Evolutionary conservation across 1,140 invertebrate species (phyloP), one percentile per base, ranked within the genome.

Genomic region (Hyphantria cunea): DNA sequence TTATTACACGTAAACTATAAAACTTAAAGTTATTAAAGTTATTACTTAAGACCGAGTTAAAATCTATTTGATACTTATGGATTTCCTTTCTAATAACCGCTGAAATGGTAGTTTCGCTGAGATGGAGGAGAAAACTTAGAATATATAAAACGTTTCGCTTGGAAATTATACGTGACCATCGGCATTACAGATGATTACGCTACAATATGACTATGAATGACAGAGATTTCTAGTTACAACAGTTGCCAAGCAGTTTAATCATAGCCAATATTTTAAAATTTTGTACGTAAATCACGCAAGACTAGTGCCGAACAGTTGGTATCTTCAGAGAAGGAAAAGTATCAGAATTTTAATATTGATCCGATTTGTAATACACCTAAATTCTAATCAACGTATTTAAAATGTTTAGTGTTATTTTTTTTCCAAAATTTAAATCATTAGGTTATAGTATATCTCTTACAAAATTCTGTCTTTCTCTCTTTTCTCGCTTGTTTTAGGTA

Each of bases 91-190:
- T 76, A 76, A 70, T 70, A 51, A 15, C 55, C 37, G 48, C 34
- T 55, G 15, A 65, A 72, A 75, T 66, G 66, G 51, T 58, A 74
- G 72, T 77, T 74, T 77, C 74, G 68, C 72, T 74, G 47, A 56
- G 54, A 52, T 13, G 14, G 9, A 44, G 53, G 71, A 67, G 68
- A 76, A 74, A 76, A 74, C 53, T 41, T 39, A 65, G 67, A 66
- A 65, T 66, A 70, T 59, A 54, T 69, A 63, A 25, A 5, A 48
- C 39, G 37, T 33, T 48, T 61, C 52, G 49, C 39, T 53, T 54
- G 44, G 45, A 53, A 48, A 48, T 54, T 9, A 32, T 41, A 31
- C 56, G 34, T 50, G 51, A 62, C 33, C 60, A 47, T 59, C 15
- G 14, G 32, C 33, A 50, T 59, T 59, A 59, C 41, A 44, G 14